Evolutionary conservation across 2,888 invertebrate species (phyloP), one percentile per base, ranked within the genome.

Genomic region (Linnaemya vulpina): DNA sequence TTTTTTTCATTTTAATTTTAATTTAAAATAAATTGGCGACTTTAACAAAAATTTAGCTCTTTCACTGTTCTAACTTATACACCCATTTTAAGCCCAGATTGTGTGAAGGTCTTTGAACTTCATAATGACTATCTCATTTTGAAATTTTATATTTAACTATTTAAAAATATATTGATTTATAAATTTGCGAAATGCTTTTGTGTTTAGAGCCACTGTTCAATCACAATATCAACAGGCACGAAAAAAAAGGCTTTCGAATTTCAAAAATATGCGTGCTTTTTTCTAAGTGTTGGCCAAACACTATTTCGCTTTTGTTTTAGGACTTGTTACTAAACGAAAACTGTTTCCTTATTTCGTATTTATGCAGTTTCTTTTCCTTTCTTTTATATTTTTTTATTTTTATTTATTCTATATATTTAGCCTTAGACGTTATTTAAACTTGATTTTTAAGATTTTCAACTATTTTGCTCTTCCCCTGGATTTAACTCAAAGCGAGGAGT

Each of bases 281-380:
- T 70, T 74, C 63, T 10, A 81, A 81, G 81, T 81, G 77, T 81
- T 81, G 84, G 60, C 84, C 84, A 78, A 81, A 74, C 79, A 78
- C 67, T 76, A 62, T 71, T 68, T 60, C 55, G 62, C 51, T 73
- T 55, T 60, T n/a, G 46, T 43, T 70, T 73, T 62, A 35, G 75
- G 49, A 80, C 76, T 81, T 68, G 67, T 80, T 77, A 30, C 62
- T 43, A 53, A 74, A 73, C 51, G 35, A 75, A 71, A 70, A 70
- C 5, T 51, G 49, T 46, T 83, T 68, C 25, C 70, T 70, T 70
- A 35, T 68, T 60, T 49, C 35, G 40, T 58, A n/a, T 68, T 51
- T 58, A 46, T 51, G 38, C 22, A 10, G 49, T 55, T 51, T 35
- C 11, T 10, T 46, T 51, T n/a, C 20, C 9, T 62, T 20, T 68